Evolutionary conservation across 2,888 invertebrate species (phyloP), one percentile per base, ranked within the genome.

Genomic region (Cephus rjabovi): DNA sequence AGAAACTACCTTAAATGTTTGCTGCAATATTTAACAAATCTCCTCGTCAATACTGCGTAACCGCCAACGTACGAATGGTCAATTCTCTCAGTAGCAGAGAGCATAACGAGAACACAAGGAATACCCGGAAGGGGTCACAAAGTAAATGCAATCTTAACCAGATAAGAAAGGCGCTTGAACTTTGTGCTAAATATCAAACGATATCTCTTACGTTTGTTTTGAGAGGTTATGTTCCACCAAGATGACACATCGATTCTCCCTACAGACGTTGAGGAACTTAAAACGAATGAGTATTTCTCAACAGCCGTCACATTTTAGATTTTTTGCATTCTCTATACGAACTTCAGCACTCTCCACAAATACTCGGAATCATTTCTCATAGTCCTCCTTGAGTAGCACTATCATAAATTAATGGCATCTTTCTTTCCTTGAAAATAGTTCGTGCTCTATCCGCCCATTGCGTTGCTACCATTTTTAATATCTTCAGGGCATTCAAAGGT

Each of bases 111-210:
- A 56, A 6, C 6, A 56, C 23, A 15, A 56, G 23, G 9, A 23
- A 79, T 83, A 85, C 76, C 77, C 84, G 85, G 85, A 85, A 86
- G 80, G 80, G 69, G n/a, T n/a, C 75, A 15, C 31, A 74, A 74
- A 76, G 75, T 76, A 73, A 80, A 80, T 80, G 76, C 75, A 79
- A 76, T 84, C 81, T 69, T 77, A 79, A 12, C 15, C 30, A 73
- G 80, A 83, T 82, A 85, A 83, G 77, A 75, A 34, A 73, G 75
- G 81, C 79, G 75, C 74, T 76, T 79, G 85, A 82, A 84, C 84
- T 84, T 84, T 80, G 77, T 78, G 73, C 78, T 79, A 69, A 83
- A 81, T 79, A 80, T 75, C 76, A 79, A 9, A 40, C 73, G 80
- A 81, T 86, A 83, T 86, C 86, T 77, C 75, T 35, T 31, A 33